A percentile compares a stretch with the other conserved stretches of the same genome.
Conservation (phyloP, 2,888 invertebrate genomes). For the Drosophila algonquin region DNA sequence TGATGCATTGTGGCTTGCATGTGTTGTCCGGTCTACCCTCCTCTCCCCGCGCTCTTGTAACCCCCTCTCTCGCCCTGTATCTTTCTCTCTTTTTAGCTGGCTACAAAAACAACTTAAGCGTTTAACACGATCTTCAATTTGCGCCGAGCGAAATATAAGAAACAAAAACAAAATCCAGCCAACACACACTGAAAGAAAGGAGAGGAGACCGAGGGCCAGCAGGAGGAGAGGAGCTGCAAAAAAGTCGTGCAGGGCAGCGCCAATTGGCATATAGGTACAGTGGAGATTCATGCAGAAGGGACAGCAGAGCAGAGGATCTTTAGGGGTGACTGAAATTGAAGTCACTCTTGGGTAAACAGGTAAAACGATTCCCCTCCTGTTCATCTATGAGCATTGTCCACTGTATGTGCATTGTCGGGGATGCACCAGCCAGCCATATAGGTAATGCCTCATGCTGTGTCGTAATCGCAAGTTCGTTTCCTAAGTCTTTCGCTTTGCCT, state of each 20-base stretch:
- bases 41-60: constrained; percentile 15
- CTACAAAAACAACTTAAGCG: constrained; percentile 69
- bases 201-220: constrained; percentile 17
- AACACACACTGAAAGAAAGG: constrained; percentile 34
- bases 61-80: constrained; percentile 2
- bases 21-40: constrained; percentile 25
- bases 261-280: constrained; percentile 52
- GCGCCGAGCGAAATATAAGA: constrained; percentile 56
- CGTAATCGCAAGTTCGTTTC: constrained; percentile 78
- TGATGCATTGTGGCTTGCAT: constrained; percentile 75
- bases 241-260: constrained; percentile 70
- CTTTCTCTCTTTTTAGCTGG: constrained; percentile 24
- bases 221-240: constrained; percentile 41
- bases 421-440: constrained; percentile 50
- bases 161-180: constrained; percentile 26
- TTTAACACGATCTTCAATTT: constrained; percentile 80
- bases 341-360: no score
- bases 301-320: neutral
- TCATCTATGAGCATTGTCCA: neutral
- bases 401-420: constrained; percentile 35
- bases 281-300: neutral
- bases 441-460: constrained; percentile 77
- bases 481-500: constrained; percentile 76
- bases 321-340: neutral
- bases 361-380: neutral